A percentile compares a stretch with the other conserved stretches of the same genome.
Evolutionary conservation across 53 echinoderm and acorn worm genomes (phyloP).

Genomic region (Apostichopus leukothele): DNA sequence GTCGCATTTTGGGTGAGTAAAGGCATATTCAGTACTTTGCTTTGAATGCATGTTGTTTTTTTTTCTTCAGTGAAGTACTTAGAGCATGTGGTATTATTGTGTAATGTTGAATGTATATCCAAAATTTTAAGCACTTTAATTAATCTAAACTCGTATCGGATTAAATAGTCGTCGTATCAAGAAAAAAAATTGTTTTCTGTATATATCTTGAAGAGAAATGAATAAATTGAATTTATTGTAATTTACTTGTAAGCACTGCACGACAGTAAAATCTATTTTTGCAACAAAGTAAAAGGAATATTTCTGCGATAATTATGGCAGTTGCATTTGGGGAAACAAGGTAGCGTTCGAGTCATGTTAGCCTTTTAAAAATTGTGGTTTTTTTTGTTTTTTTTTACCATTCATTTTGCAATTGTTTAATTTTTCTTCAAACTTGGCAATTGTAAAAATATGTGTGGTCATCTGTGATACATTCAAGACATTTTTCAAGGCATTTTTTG

Average conservation of each 20-base stretch:
- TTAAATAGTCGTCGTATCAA: background rate
- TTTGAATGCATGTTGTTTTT: background rate
- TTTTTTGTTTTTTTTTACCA: background rate
- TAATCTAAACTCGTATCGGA: background rate
- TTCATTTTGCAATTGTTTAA: too few relatives aligned
- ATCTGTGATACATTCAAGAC: background rate
- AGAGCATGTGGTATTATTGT: background rate
- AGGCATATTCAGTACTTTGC: background rate
- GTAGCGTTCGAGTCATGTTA: constrained; percentile 13
- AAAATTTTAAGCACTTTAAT: constrained; percentile 8
- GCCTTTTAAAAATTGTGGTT: constrained; percentile 17
- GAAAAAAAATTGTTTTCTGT: background rate
- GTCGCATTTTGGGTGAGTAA: background rate
- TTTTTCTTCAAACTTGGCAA: background rate
- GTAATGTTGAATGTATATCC: background rate
- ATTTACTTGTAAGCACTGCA: constrained; percentile 42
- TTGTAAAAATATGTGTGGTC: background rate
- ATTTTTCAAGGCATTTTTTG: background rate
- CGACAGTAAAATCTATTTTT: constrained; percentile 44
- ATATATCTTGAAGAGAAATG: constrained; percentile 31
- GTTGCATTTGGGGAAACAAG: constrained; percentile 39
- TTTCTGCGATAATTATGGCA: constrained; percentile 16
- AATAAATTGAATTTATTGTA: constrained; percentile 43
- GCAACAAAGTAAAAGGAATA: constrained; percentile 12
- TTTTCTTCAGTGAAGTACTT: too few relatives aligned